Percentiles rank a stretch among this genome's conserved stretches.
These are phyloP conservation scores for Pseudococcus jackbeardsleyi DNA, from an alignment of 2,888 invertebrate genomes.

Conservation along the genomic window DNA sequence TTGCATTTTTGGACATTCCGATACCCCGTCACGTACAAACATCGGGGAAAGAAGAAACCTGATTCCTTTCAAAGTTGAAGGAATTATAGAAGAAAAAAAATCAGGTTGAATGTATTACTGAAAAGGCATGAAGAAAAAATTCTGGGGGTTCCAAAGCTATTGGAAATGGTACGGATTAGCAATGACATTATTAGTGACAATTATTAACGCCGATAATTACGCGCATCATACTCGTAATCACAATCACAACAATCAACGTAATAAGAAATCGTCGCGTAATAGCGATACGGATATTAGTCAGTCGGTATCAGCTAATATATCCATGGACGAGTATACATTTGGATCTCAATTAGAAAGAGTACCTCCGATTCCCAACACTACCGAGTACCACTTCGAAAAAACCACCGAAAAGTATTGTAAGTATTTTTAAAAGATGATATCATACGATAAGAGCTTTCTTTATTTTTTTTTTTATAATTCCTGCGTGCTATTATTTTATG, in stretches of 20 bases:
- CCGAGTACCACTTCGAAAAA: slow-evolving; percentile 56
- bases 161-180: slow-evolving; percentile 66
- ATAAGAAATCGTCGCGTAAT: slow-evolving; percentile 45
- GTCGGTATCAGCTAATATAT: slow-evolving; percentile 58
- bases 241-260: slow-evolving; percentile 47
- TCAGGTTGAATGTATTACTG: slow-evolving; percentile 61
- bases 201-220: slow-evolving; percentile 60
- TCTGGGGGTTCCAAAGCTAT: slow-evolving; percentile 65
- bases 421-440: not conserved
- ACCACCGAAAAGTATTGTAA: slow-evolving; percentile 62
- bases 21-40: slow-evolving; percentile 59
- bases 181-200: slow-evolving; percentile 65
- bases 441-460: too few relatives aligned
- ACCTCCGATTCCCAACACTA: slow-evolving; percentile 60
- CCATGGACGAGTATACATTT: slow-evolving; percentile 60
- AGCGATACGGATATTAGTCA: slow-evolving; percentile 59
- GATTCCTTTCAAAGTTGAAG: slow-evolving; percentile 57
- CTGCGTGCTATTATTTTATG: too few relatives aligned
- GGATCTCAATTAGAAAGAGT: slow-evolving; percentile 61
- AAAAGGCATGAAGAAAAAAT: slow-evolving; percentile 65
- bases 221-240: slow-evolving; percentile 57
- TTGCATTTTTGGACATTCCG: slow-evolving; percentile 58
- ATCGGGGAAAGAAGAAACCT: slow-evolving; percentile 63
- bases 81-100: slow-evolving; percentile 59
- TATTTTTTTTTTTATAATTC: too few relatives aligned